Conservation (phyloP, 2,888 invertebrate genomes). For the Eucriotettix oculatus region DNA sequence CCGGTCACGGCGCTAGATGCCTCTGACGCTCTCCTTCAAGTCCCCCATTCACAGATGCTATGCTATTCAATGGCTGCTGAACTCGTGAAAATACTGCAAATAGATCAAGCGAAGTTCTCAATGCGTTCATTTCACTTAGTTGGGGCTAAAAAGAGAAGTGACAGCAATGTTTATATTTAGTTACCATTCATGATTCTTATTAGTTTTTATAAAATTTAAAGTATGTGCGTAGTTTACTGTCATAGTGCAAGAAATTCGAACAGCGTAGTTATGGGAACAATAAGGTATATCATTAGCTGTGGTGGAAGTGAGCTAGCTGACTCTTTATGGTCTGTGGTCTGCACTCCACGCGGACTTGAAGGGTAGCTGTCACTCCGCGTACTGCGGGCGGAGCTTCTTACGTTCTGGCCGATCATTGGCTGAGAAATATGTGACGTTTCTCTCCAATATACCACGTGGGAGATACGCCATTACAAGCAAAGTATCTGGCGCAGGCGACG, state of each 20-base stretch:
- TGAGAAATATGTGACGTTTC: constrained; percentile 13
- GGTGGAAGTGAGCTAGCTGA: constrained; percentile 5
- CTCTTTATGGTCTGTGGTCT: constrained; percentile 10
- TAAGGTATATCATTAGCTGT: constrained; percentile 6
- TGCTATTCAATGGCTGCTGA: too few species aligned
- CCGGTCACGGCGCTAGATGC: too few species aligned
- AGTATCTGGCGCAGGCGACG: constrained; percentile 14
- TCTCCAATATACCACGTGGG: constrained; percentile 14
- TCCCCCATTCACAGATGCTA: too few species aligned
- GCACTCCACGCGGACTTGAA: constrained; percentile 25
- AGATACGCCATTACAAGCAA: constrained; percentile 15
- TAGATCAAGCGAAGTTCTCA: too few species aligned
- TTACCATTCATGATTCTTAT: too few species aligned
- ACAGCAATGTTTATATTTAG: too few species aligned
- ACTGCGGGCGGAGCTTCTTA: constrained; percentile 16
- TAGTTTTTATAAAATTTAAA: too few species aligned
- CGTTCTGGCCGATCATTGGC: constrained; percentile 9
- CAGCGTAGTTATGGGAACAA: background rate
- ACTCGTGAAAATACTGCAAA: too few species aligned
- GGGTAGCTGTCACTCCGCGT: constrained; percentile 15
- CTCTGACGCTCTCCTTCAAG: too few species aligned
- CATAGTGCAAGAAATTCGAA: background rate
- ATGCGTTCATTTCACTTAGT: too few species aligned
- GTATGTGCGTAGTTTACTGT: too few species aligned
- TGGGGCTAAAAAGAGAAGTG: too few species aligned